Evolutionary conservation across 1,140 invertebrate species (phyloP).

Genomic region (Monomorium pharaonis): DNA sequence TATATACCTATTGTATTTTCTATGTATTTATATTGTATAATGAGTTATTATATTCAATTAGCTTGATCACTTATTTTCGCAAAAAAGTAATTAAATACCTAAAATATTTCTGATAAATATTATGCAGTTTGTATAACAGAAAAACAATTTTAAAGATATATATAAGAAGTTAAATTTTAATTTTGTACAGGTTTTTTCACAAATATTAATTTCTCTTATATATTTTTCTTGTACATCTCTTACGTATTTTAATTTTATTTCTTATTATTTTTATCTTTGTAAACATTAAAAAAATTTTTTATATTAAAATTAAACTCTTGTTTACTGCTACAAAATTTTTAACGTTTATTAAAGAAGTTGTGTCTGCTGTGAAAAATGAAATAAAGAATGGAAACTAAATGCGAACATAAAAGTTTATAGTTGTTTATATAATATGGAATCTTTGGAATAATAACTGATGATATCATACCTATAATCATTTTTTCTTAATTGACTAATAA

Average conservation of each 20-base stretch:
- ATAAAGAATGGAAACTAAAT: not conserved
- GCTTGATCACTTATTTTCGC: not conserved
- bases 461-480: slow-evolving; percentile 33
- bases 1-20: not conserved
- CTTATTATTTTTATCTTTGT: not conserved
- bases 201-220: not conserved
- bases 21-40: not conserved
- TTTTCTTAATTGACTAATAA: not conserved
- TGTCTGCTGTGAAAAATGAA: not conserved
- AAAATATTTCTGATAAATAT: not conserved
- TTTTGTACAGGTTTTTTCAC: not conserved
- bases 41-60: not conserved
- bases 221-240: too few relatives aligned
- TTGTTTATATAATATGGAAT: not conserved
- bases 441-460: not conserved
- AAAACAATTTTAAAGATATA: not conserved
- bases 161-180: not conserved
- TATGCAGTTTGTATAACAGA: not conserved
- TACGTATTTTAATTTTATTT: not conserved
- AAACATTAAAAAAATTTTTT: not conserved
- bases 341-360: not conserved
- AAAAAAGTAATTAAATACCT: not conserved
- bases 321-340: not conserved
- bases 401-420: not conserved
- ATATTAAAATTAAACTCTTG: not conserved